Conservation (phyloP, 2,888 invertebrate species). For the Stictocephala bisonia region DNA sequence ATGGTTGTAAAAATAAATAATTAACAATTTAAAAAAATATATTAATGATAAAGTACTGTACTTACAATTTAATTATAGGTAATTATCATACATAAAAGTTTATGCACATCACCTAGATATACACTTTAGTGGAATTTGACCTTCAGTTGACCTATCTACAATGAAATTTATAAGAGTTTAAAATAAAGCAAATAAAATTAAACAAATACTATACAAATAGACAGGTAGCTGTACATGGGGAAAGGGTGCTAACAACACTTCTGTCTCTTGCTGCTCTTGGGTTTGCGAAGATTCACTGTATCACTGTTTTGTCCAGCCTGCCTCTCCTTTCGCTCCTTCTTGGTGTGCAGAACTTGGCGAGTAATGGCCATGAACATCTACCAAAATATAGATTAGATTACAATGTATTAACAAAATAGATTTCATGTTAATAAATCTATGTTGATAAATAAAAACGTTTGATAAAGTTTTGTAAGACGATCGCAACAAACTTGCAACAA, state of each 20-base stretch:
- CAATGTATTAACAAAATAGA: no score
- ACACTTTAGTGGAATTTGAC: constrained; percentile 8
- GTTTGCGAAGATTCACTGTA: constrained; percentile 78
- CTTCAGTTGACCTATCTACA: constrained; percentile 24
- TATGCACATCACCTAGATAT: constrained; percentile 15
- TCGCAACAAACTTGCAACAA: no score
- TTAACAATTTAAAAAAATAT: no score
- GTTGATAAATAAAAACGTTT: no score
- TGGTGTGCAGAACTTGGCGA: constrained; percentile 85
- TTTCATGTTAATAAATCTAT: no score
- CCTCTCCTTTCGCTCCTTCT: constrained; percentile 82
- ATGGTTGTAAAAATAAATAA: no score
- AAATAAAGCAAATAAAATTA: constrained; percentile 34
- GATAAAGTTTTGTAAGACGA: no score
- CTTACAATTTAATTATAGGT: no score
- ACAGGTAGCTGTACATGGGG: constrained; percentile 32
- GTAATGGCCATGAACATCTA: constrained; percentile 81
- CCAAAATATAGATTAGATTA: no score
- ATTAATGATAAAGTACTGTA: no score
- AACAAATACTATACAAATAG: constrained; percentile 31
- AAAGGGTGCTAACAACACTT: constrained; percentile 61
- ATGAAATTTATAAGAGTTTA: constrained; percentile 15
- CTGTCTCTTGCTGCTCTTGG: constrained; percentile 61
- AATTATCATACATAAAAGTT: no score
- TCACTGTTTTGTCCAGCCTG: constrained; percentile 75